Base-by-base conservation (phyloP, 2,888 invertebrate genomes). In the Rhyacophila evoluta region DNA sequence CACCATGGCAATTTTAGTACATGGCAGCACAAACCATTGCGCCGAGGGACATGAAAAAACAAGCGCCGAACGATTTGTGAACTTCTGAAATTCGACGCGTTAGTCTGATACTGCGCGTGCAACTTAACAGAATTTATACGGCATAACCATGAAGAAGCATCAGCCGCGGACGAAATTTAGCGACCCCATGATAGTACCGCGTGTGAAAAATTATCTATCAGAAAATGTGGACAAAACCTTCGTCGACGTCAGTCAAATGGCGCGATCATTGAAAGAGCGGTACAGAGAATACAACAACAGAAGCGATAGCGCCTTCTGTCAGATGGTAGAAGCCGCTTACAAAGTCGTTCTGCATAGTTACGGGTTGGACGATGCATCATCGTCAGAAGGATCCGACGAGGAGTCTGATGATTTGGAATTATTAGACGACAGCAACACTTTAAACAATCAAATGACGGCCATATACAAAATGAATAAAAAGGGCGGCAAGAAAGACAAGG, bases 201-300 rank as follows among this genome's bases (percentile, higher is more conserved):
- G 92, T 76, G 92, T 92, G 33, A 92, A 91, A 85, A 91, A 95
- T 91, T 96, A 96, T 86, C 90, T 96, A 84, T 94, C 94, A 82
- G 93, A 94, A 84, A 95, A 95, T 88, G 93, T 94, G 81, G 93
- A 95, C 84, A 93, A 94, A 87, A 93, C 93, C 5, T 95, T 93
- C 85, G 92, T 96, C 83, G 95, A 96, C 90, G 94, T 96, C 78
- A 93, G 94, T 85, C 92, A 93, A 85, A 95, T 97, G 95, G 94
- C 95, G 83, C 94, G 94, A 86, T 92, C 92, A 83, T 90, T 97
- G 74, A 94, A 95, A 88, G 92, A 91, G 84, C 29, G 80, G 41
- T 93, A 92, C 84, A 89, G 93, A 76, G 97, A 97, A 84, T 97
- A 97, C 88, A 91, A 92, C 78, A 93, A 93, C 84, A 93, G 95